phyloP scores from a whole-genome alignment of 2,113 vertebrate genomes.

The Motacilla tschutschensis region DNA sequence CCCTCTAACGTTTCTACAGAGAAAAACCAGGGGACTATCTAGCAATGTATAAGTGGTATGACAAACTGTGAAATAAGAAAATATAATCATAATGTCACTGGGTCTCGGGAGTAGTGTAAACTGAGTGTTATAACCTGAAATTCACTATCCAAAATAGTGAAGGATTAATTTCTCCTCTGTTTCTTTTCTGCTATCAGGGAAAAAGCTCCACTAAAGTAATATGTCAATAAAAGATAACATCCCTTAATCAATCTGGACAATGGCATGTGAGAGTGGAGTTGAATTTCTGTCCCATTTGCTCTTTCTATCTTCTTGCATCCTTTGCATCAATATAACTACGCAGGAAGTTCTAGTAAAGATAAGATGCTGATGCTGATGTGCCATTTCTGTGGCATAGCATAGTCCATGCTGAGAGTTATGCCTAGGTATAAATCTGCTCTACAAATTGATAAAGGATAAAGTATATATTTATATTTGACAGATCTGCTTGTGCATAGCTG shows the following conservation, averaged over 20 bases:
- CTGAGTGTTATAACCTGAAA: not conserved
- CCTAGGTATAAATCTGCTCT: not conserved
- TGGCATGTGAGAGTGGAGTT: not conserved
- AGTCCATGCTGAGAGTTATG: not conserved
- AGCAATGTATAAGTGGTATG: not conserved
- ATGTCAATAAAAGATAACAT: not conserved
- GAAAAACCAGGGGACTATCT: not conserved
- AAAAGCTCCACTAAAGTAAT: not conserved
- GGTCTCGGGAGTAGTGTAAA: not conserved
- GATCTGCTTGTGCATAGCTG: not conserved
- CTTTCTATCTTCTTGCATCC: not conserved
- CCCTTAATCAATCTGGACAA: not conserved
- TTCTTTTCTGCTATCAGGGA: not conserved
- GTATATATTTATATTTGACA: not conserved
- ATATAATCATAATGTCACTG: not conserved
- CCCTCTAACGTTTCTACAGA: not conserved
- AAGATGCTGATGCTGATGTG: not conserved
- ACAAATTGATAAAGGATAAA: not conserved
- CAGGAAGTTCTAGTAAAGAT: not conserved
- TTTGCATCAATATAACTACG: not conserved
- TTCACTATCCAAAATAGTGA: not conserved
- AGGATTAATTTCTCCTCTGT: not conserved
- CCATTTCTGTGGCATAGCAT: not conserved
- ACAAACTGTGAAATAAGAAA: not conserved
- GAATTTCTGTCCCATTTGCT: not conserved